These are phyloP conservation scores for Thrips palmi DNA, from an alignment of 1,140 invertebrate species.

Conservation along the genomic window DNA sequence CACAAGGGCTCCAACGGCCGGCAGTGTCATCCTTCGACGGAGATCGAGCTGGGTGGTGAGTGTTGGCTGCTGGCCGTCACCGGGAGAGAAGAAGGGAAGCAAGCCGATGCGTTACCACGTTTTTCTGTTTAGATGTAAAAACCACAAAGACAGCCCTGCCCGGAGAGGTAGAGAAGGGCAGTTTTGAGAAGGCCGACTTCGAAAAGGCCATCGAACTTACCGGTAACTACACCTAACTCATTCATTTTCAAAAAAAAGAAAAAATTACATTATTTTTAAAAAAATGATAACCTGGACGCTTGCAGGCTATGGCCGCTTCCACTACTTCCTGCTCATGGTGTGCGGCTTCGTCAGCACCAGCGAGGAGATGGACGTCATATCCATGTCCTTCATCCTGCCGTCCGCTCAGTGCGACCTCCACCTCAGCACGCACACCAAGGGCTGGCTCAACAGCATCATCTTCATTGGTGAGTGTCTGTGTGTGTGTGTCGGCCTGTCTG, in stretches of 20 bases:
- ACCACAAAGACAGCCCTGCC: too few relatives aligned
- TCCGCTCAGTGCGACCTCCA: constrained; percentile 82
- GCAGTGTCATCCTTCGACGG: too few relatives aligned
- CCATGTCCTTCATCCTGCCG: constrained; percentile 84
- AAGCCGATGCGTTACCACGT: too few relatives aligned
- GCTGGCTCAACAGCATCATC: constrained; percentile 53
- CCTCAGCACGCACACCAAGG: constrained; percentile 68
- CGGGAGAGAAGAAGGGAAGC: too few relatives aligned
- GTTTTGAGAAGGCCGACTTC: constrained; percentile 45
- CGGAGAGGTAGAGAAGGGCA: constrained; percentile 29
- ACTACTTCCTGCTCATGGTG: constrained; percentile 68
- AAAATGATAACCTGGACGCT: constrained; percentile 13
- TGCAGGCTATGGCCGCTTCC: constrained; percentile 79
- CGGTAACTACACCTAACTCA: constrained; percentile 24
- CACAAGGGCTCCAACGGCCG: too few relatives aligned
- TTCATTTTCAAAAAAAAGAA: not conserved
- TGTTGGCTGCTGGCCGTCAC: too few relatives aligned
- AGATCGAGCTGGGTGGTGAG: too few relatives aligned
- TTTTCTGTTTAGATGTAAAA: too few relatives aligned
- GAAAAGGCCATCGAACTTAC: constrained; percentile 64
- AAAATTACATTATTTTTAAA: not conserved
- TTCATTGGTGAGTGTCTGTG: constrained; percentile 22
- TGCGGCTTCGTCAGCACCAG: constrained; percentile 86
- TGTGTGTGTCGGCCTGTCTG: too few relatives aligned
- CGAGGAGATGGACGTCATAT: constrained; percentile 90